These are phyloP conservation scores for Ochlodes sylvanus DNA, from an alignment of 2,888 invertebrate species.

Conservation along the genomic window DNA sequence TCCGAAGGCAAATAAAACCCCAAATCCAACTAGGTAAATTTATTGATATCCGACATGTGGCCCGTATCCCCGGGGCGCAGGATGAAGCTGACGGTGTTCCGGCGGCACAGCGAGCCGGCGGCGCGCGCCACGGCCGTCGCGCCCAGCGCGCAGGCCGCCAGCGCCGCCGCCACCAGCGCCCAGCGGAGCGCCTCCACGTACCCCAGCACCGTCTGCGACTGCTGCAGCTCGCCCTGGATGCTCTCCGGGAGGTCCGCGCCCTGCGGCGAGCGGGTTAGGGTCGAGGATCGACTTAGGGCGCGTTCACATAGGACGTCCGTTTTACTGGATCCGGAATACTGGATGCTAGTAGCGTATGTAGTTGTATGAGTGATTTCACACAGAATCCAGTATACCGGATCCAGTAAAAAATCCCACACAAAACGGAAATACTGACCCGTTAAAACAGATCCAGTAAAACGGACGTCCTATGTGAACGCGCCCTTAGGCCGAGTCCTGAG, in stretches of 20 bases:
- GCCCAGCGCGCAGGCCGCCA: constrained; percentile 51
- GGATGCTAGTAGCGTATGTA: too few species aligned
- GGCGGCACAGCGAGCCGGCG: constrained; percentile 55
- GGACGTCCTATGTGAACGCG: too few species aligned
- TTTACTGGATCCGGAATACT: too few species aligned
- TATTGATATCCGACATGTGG: constrained; percentile 55
- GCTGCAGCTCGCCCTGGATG: constrained; percentile 62
- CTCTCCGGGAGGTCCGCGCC: constrained; percentile 67
- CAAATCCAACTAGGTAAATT: constrained; percentile 47
- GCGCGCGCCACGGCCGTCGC: constrained; percentile 51
- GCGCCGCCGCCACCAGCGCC: constrained; percentile 64
- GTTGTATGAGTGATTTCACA: too few species aligned
- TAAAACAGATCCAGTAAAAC: too few species aligned
- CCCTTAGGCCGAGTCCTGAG: too few species aligned
- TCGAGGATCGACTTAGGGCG: too few species aligned
- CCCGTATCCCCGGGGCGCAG: constrained; percentile 54
- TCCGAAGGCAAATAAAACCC: neutral
- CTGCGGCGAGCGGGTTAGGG: too few species aligned
- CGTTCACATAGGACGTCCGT: too few species aligned
- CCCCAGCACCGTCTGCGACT: constrained; percentile 63
- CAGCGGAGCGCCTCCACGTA: constrained; percentile 73
- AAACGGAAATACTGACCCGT: too few species aligned
- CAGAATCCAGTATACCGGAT: too few species aligned
- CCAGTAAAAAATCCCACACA: too few species aligned
- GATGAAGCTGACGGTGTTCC: constrained; percentile 73